Evolutionary conservation across 2,888 invertebrate species (phyloP), one percentile per base, ranked within the genome.

Genomic region (Chesias legatella): DNA sequence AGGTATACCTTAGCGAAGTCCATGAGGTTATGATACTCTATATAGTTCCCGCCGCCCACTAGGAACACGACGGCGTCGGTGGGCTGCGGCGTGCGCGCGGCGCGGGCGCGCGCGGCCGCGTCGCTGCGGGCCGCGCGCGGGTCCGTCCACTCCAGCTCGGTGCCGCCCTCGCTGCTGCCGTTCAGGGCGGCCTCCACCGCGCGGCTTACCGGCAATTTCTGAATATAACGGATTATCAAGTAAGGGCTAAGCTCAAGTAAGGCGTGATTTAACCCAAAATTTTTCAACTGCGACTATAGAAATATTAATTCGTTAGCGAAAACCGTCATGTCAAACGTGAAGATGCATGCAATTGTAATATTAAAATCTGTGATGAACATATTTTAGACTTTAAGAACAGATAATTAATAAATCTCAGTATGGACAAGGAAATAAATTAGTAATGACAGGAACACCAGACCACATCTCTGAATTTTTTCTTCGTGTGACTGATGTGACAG

Each of bases 1-100:
- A n/a, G n/a, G n/a, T n/a, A 17, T 26, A 94, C 94, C 91, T 95
- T 98, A 22, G 95, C 94, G 70, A 98, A 98, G 74, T 99, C 99
- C 35, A 95, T 92, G 44, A 99, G 91, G 90, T 99, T 99, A 80
- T 99, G 99, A 80, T 99, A 99, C 82, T 99, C 99, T 68, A 99
- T 98, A 73, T 99, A 99, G 90, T 98, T 99, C 32, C 99, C 97
- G 44, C 97, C 97, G 27, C 97, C 97, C 27, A 97, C 95, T 39
- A 97, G 81, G 79, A 97, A 97, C 6, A 97, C 96, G 42, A 97
- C 93, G 2, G 96, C 96, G 78, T 97, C 96, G 63, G 94, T 94
- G 76, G 96, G 96, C 50, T 93, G 91, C 47, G 92, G 88, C 84
- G 60, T 91, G 70, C 62, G 89, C 73, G 67, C 91, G 80, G 86